Conservation (phyloP, 2,797 vertebrate genomes). For the Phylloscopus collybita region DNA sequence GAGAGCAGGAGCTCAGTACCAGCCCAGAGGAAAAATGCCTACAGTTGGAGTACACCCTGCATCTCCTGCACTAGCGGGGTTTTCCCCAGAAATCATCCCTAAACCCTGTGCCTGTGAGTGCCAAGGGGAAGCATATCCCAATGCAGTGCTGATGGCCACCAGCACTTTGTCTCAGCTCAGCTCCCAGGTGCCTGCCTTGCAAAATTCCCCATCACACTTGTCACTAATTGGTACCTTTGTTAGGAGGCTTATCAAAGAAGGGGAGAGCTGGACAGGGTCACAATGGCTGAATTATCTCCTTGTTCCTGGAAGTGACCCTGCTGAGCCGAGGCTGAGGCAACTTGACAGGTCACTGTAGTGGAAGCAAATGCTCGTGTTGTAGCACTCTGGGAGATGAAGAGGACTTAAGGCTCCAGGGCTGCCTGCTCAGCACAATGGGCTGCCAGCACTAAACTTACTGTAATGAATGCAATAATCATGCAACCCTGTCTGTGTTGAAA, state of each 20-base stretch:
- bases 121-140: neutral
- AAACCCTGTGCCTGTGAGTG: rapidly evolving
- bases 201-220: constrained; percentile 41
- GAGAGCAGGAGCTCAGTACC: neutral
- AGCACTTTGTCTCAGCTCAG: neutral
- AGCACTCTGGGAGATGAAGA: constrained; percentile 9
- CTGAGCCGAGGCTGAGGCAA: constrained; percentile 45
- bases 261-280: neutral
- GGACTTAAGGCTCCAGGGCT: neutral
- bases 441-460: neutral
- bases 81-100: neutral
- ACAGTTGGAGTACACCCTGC: neutral
- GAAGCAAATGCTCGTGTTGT: neutral
- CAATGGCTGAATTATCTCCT: constrained; percentile 69
- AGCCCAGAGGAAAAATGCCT: neutral
- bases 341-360: constrained; percentile 62
- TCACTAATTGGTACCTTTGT: constrained; percentile 64
- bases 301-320: constrained; percentile 67
- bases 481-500: neutral
- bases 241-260: constrained; percentile 58
- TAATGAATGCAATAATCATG: neutral
- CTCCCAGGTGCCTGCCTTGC: constrained; percentile 32
- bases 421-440: neutral
- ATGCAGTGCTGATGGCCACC: rapidly evolving
- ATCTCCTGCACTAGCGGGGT: neutral